Evolutionary conservation across 2,113 vertebrate species (phyloP).

Genomic region (Ranitomeya imitator): DNA sequence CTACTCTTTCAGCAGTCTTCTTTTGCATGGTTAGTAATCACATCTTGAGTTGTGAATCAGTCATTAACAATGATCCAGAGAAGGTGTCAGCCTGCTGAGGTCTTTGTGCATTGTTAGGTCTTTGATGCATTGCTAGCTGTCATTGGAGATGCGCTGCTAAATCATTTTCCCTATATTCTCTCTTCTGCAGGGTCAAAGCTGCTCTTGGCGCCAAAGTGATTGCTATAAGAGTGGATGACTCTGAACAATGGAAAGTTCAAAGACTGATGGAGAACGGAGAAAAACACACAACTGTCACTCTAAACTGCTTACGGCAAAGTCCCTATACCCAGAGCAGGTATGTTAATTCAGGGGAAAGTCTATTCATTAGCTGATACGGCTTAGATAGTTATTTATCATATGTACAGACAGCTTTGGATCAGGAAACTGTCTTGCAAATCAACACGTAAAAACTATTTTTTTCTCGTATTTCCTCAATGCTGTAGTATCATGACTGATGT

Average conservation of each 20-base stretch:
- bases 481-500: not conserved
- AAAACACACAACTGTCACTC: slow-evolving; percentile 61
- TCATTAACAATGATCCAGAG: slow-evolving; percentile 48
- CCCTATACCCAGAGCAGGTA: slow-evolving; percentile 79
- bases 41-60: slow-evolving; percentile 39
- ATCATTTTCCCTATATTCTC: slow-evolving; percentile 31
- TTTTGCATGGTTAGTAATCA: slow-evolving; percentile 40
- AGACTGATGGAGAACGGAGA: slow-evolving; percentile 82
- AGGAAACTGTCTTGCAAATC: not conserved
- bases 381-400: not conserved
- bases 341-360: slow-evolving; percentile 51
- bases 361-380: not conserved
- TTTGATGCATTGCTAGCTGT: slow-evolving; percentile 37
- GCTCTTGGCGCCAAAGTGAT: slow-evolving; percentile 83
- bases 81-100: slow-evolving; percentile 40
- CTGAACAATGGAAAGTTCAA: slow-evolving; percentile 90
- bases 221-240: slow-evolving; percentile 81
- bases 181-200: slow-evolving; percentile 82
- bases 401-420: not conserved
- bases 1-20: slow-evolving; percentile 22
- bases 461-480: not conserved
- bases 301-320: slow-evolving; percentile 82
- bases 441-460: not conserved
- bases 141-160: slow-evolving; percentile 30
- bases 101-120: slow-evolving; percentile 46